Evolutionary conservation across 1,140 invertebrate species (phyloP), one percentile per base, ranked within the genome.

Genomic region (Liolophura sinensis): DNA sequence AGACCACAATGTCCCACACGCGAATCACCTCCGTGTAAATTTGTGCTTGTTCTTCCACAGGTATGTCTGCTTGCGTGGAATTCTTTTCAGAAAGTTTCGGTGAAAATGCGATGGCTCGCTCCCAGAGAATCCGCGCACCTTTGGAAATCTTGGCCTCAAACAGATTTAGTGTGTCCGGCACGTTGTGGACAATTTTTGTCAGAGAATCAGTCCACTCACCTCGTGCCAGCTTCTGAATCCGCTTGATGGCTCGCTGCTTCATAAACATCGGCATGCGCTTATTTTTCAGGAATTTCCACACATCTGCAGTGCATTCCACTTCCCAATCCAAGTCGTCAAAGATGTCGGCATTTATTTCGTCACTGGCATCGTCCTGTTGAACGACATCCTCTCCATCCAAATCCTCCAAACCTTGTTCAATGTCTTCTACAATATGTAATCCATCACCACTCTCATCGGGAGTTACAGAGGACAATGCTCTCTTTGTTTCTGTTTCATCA

Each of bases 11-110:
- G 52, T 68, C 66, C 72, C 72, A 73, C 18, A 73, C 57, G 20
- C 72, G 40, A 12, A 73, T 68, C 12, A 69, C 52, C 22, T 73
- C 54, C 31, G 65, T 31, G 46, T 73, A 73, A 15, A 73, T 70
- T 22, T 56, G 40, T n/a, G 40, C 62, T 14, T 20, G 52, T 14
- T 25, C 15, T 14, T 3, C 49, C 25, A 31, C 20, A 25, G 16
- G 40, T 6, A 62, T 46, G 16, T 40, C 47, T 59, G 27, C 25
- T 18, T 58, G n/a, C 9, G 24, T 52, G 46, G 27, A 27, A 25
- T 51, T 25, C 27, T 24, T 55, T 6, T 62, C 70, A 6, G 48
- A 57, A 9, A 40, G 46, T 47, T 48, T 52, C 1, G 68, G 52
- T 31, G 67, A 66, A 48, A 71, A 71, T 9, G 63, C 50, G 12